Evolutionary conservation across 1,140 invertebrate species (phyloP), one percentile per base, ranked within the genome.

Genomic region (Rhizoglyphus robini): DNA sequence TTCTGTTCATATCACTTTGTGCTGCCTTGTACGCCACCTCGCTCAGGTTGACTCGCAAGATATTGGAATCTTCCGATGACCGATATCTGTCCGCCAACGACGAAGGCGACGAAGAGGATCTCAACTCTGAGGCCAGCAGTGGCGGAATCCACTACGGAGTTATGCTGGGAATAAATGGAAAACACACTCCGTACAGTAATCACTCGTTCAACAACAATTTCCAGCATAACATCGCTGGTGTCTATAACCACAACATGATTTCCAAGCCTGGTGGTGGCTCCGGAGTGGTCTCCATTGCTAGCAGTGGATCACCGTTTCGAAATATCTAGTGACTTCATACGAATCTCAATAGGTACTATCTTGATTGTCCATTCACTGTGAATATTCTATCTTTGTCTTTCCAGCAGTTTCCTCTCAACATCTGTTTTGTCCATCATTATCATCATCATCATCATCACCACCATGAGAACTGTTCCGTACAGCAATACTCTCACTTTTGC

Each of bases 51-150:
- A 63, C 61, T 18, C 18, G 61, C 30, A 63, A 49, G 27, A 63
- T 63, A 60, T 38, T 63, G n/a, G 61, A 63, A 31, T 63, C 61
- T 11, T 38, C 32, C 27, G 61, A 63, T 63, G 61, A 63, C 32
- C 61, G 20, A n/a, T 63, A 63, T 47, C 11, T 63, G 20, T 47
- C 34, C 18, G 61, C 61, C 15, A 25, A 36, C 29, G 61, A 47
- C 32, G 41, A 63, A 20, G 34, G 41, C 27, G 41, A 63, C 27
- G 32, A 63, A n/a, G 61, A 63, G 41, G 41, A 63, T 63, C 15
- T 47, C 36, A 63, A 63, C 20, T 60, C 58, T 4, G 58, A 60
- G 27, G 38, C 15, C n/a, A 60, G 58, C 29, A 29, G 58, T 60
- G 15, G 4, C 5, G 57, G 57, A 59, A 23, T 8, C 5, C 23